Evolutionary conservation across 2,888 invertebrate genomes (phyloP), one percentile per base, ranked within the genome.

Genomic region (Noctua janthe): DNA sequence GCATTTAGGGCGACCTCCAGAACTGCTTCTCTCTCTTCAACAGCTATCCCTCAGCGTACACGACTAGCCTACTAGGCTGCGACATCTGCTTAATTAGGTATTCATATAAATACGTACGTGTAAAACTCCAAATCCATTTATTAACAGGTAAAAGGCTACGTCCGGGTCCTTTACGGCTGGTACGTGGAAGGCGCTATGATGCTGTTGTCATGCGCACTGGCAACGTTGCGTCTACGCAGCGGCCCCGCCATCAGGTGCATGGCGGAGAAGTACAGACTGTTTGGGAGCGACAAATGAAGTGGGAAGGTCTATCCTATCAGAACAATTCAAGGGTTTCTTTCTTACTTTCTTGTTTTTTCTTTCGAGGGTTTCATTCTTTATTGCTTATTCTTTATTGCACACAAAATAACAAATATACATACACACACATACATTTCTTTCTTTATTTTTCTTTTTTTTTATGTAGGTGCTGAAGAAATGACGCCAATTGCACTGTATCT

Each of bases 151-250:
- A 94, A 96, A 73, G 97, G 97, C 6, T 94, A 97, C 89, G 96
- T 98, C 23, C 96, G 98, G 23, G 95, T 98, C 47, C 91, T 97
- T 5, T 98, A 98, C 92, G 98, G 97, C 0, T 91, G 98, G 43
- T 98, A 98, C 94, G 96, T 98, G 80, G 98, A 98, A 90, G 97
- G 98, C 69, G 98, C 98, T 2, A 97, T 98, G 90, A 96, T 97
- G 15, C 94, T 98, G 67, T 97, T 98, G 0, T 97, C 98, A 0
- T 96, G 97, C 56, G 96, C 97, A 0, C 95, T 98, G 43, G 97
- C 98, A 0, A 94, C 97, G 2, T 90, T 98, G 49, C 97, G 97
- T 80, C 97, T 97, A 13, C 97, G 97, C 76, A 97, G 92, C 84
- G 89, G 90, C 64, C 81, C 88, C 0, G 83, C 91, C 0, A 71